Base-by-base conservation (phyloP, 1,140 invertebrate genomes). In the Procambarus virginalis region DNA sequence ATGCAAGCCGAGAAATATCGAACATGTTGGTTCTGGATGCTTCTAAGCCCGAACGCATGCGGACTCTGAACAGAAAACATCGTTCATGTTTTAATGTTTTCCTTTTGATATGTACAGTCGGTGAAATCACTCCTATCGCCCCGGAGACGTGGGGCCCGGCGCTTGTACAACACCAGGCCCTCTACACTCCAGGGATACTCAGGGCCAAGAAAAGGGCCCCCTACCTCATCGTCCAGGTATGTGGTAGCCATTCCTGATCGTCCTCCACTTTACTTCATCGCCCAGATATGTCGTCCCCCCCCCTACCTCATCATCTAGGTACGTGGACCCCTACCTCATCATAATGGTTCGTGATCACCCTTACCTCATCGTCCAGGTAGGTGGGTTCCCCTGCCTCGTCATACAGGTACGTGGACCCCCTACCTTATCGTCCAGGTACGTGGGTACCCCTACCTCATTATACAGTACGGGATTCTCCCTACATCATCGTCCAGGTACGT, bases 191-290 rank as follows among this genome's bases (percentile, higher is more conserved):
- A 17, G 78, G 86, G 3, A 58, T 88, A 12, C 78, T 80, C 17
- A 68, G 64, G 46, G 86, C 86, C 2, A 88, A 88, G 78, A 55
- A 10, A 20, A 88, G 49, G 60, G 86, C 78, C n/a, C 86, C 86
- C 17, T 88, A 88, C 70, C 78, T 88, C 22, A 73, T 88, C 34
- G 64, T 88, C 17, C 78, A 88, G 78, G 86, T 88, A 64, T 75
- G 78, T 86, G 14, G 2, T 78, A 22, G 10, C 17, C 5, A 9
- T 60, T 22, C 14, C 6, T 48, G 0, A 34, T 34, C 34, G 34
- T 34, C 34, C 34, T 34, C 34, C 34, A 34, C 34, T 1, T 34
- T 34, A 34, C 34, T 1, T 34, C 34, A 34, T 5, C 5, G 17
- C 0, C 20, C 49, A 58, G n/a, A 34, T 2, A 48, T n/a, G 58